Percentiles rank a stretch among this genome's conserved stretches.
Conservation (phyloP, 2,113 vertebrate genomes). For the Chrysemys picta region DNA sequence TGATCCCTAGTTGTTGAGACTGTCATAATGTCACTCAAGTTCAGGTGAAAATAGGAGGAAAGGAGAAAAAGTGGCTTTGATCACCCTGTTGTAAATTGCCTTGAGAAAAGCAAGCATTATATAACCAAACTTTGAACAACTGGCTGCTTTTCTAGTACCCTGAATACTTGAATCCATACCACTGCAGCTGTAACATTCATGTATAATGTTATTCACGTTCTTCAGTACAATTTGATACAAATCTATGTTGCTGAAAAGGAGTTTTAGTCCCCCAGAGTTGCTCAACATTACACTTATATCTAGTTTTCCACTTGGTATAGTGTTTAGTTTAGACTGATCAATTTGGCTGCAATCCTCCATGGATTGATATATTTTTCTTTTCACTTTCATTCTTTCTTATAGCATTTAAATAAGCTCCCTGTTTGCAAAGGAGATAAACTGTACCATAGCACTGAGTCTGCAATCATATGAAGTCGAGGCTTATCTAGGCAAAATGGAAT, state of each 20-base stretch:
- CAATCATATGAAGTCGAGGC: background rate
- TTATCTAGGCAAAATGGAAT: background rate
- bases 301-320: background rate
- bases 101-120: background rate
- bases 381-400: background rate
- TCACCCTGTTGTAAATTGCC: background rate
- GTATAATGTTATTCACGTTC: background rate
- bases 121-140: background rate
- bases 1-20: background rate
- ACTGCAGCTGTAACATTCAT: background rate
- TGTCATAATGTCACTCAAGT: background rate
- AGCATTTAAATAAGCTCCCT: background rate
- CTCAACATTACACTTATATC: background rate
- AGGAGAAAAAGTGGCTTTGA: background rate
- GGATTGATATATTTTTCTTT: background rate
- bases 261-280: background rate
- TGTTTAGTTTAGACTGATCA: background rate
- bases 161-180: rapidly evolving
- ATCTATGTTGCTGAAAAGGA: background rate
- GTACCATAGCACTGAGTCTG: background rate
- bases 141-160: background rate
- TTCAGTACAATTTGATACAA: background rate
- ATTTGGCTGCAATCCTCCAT: background rate
- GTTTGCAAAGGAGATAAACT: background rate
- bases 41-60: background rate